phyloP scores from a whole-genome alignment of 2,113 vertebrate species.

The Xiphophorus couchianus region DNA sequence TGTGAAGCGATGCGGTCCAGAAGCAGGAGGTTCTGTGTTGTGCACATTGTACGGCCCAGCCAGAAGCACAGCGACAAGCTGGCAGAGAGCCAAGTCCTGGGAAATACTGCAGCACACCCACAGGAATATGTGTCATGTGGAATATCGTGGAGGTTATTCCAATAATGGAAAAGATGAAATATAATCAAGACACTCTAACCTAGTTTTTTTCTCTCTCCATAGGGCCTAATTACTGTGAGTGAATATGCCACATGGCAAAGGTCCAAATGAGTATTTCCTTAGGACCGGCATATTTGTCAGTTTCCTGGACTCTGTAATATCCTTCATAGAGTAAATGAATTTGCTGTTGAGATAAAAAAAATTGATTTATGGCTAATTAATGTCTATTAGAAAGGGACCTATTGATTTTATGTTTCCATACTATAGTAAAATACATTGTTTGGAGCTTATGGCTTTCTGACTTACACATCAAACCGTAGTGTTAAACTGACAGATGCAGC shows the following conservation, averaged over 20 bases:
- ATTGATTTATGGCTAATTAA: not conserved
- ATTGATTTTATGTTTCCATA: not conserved
- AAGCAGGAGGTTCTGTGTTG: not conserved
- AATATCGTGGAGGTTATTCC: constrained; percentile 49
- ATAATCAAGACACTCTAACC: constrained; percentile 58
- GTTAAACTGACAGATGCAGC: too few relatives aligned
- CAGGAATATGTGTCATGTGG: constrained; percentile 37
- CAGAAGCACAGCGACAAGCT: constrained; percentile 18
- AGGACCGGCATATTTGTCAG: constrained; percentile 21
- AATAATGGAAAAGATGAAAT: constrained; percentile 56
- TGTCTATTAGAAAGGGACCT: not conserved
- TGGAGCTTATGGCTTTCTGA: too few relatives aligned
- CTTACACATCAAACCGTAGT: too few relatives aligned
- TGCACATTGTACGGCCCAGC: not conserved
- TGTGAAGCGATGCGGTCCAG: constrained; percentile 8
- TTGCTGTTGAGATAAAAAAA: not conserved
- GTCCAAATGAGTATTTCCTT: constrained; percentile 33
- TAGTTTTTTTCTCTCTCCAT: constrained; percentile 37
- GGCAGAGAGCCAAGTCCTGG: constrained; percentile 7
- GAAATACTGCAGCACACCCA: constrained; percentile 27
- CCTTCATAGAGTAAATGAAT: not conserved
- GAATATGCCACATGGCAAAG: constrained; percentile 30
- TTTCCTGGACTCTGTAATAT: constrained; percentile 20
- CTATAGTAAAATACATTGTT: too few relatives aligned
- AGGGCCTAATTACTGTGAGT: constrained; percentile 51